Base-by-base conservation (phyloP, 30 jellyfish, hydroid and myxozoan species). In the Calvadosia cruxmelitensis region DNA sequence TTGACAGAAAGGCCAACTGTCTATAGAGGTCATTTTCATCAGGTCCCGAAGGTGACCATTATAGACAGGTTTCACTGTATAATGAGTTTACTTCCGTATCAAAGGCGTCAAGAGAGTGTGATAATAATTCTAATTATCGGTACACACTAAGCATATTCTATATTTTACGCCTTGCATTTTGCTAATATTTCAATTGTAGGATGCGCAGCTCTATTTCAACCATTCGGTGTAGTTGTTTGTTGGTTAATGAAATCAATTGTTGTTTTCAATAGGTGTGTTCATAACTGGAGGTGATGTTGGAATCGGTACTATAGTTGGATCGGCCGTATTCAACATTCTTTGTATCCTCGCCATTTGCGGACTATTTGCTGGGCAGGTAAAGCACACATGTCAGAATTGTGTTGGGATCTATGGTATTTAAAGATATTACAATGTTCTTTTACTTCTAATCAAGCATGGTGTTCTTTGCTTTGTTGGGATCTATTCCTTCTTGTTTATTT, bases 241-340 rank as follows among this genome's bases (percentile, higher is more conserved):
- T n/a, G n/a, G n/a, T n/a, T n/a, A n/a, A n/a, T n/a, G n/a, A n/a
- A n/a, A n/a, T n/a, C n/a, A n/a, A n/a, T n/a, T n/a, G n/a, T n/a
- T n/a, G n/a, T n/a, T n/a, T n/a, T n/a, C n/a, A n/a, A 23, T 25
- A 83, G 95, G 95, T 42, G 78, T 85, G 31, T 78, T 85, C 66
- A 57, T 85, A 25, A 73, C 93, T 0, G 79, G 72, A 50, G 95
- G 95, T 1, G 95, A 85, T 64, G 86, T 85, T 73, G 95, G 95
- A 1, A 69, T 85, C 3, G 95, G 95, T 34, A 78, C 95, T 10
- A 84, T 84, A 35, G 92, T 84, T 67, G 95, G 95, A 16, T 84
- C 95, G 27, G 95, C 95, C 49, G 95, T 84, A 25, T 84, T 84
- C 52, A 84, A 84, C 64, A 73, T 84, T 63, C 85, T 85, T 3